phyloP scores from a whole-genome alignment of 2,113 vertebrate genomes.

The Ifrita kowaldi region DNA sequence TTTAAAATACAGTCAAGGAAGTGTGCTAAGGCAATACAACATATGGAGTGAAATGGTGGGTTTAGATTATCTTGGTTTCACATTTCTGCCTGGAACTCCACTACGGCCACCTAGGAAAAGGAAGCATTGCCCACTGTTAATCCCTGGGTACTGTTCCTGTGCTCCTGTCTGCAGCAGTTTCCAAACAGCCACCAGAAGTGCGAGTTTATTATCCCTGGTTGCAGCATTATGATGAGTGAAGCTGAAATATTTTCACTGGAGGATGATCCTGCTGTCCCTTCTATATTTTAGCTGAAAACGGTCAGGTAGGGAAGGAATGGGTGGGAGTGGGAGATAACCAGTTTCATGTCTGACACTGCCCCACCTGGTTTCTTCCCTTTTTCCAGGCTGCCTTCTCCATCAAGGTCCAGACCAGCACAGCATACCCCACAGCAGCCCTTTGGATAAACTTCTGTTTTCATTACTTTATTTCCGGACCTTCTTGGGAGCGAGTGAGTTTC shows the following conservation, averaged over 20 bases:
- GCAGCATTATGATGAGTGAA: not conserved
- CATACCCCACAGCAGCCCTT: not conserved
- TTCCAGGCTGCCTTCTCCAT: not conserved
- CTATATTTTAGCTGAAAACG: not conserved
- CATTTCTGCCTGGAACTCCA: not conserved
- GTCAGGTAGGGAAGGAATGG: not conserved
- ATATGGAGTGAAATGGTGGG: not conserved
- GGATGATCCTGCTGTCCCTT: not conserved
- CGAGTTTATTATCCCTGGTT: not conserved
- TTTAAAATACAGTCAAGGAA: slow-evolving; percentile 44
- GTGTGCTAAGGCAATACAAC: not conserved
- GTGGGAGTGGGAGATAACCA: not conserved
- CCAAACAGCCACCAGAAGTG: not conserved
- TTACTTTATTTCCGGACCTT: not conserved
- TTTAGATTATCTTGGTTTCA: not conserved
- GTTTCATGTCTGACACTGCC: not conserved
- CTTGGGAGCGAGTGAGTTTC: not conserved
- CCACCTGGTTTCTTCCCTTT: not conserved
- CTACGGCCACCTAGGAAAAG: not conserved
- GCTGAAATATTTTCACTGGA: not conserved
- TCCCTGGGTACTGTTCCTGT: not conserved
- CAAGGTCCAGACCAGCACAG: not conserved
- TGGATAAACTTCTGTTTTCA: not conserved
- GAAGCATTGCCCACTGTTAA: not conserved
- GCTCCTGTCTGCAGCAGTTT: not conserved